Evolutionary conservation across 1,140 invertebrate genomes (phyloP).

Genomic region (Lasaia peninsularis): DNA sequence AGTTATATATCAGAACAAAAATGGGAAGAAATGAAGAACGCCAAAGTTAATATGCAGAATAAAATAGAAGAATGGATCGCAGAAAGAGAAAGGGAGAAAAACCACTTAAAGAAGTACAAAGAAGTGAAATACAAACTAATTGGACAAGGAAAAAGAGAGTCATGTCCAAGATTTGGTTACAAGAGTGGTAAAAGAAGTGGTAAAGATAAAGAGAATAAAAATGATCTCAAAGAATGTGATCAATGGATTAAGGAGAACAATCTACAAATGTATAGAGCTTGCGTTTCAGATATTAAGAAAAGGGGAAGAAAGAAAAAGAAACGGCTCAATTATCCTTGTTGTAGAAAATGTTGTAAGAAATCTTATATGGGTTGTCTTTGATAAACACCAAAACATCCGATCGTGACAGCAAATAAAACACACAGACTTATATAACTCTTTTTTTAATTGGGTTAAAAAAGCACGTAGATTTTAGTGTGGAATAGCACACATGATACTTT

Average conservation of each 20-base stretch:
- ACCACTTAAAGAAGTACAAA: slow-evolving; percentile 28
- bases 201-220: slow-evolving; percentile 7
- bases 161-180: slow-evolving; percentile 38
- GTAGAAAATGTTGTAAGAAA: slow-evolving; percentile 57
- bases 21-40: slow-evolving; percentile 29
- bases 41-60: slow-evolving; percentile 28
- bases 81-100: slow-evolving; percentile 35
- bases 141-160: slow-evolving; percentile 27
- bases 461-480: too few relatives aligned
- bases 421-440: too few relatives aligned
- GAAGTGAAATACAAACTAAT: slow-evolving; percentile 19
- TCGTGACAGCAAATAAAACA: too few relatives aligned
- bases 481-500: too few relatives aligned
- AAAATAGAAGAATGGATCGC: slow-evolving; percentile 47
- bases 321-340: slow-evolving; percentile 40
- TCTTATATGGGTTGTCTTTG: slow-evolving; percentile 56
- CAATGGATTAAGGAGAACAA: slow-evolving; percentile 15
- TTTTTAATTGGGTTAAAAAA: too few relatives aligned
- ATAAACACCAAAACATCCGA: too few relatives aligned
- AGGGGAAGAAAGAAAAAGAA: neutral
- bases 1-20: slow-evolving; percentile 19
- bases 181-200: slow-evolving; percentile 18
- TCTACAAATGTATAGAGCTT: neutral
- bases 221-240: neutral
- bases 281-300: neutral